Conservation (phyloP, 2,888 invertebrate genomes). For the Meghimatium bilineatum region DNA sequence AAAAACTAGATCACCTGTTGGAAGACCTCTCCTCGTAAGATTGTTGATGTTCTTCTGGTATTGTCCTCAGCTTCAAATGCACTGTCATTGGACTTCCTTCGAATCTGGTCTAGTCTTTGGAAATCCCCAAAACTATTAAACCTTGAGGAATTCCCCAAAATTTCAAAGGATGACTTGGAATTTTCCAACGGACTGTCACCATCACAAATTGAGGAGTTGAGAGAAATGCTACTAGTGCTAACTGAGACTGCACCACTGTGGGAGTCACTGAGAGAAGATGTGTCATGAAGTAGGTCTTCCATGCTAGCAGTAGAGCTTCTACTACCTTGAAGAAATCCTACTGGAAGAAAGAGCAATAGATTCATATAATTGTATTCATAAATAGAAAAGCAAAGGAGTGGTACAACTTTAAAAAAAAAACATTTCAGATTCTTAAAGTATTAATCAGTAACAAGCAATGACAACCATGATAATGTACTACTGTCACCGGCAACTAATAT, state of each 20-base stretch:
- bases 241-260: slow-evolving; percentile 25
- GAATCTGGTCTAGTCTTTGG: background rate
- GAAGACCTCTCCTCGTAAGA: slow-evolving; percentile 56
- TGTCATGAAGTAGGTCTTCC: slow-evolving; percentile 63
- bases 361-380: too few species aligned
- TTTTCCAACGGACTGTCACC: slow-evolving; percentile 34
- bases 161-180: slow-evolving; percentile 19
- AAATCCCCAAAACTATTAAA: slow-evolving; percentile 30
- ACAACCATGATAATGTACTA: too few species aligned
- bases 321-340: slow-evolving; percentile 58
- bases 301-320: slow-evolving; percentile 71
- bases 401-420: too few species aligned
- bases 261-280: slow-evolving; percentile 22
- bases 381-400: too few species aligned
- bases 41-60: slow-evolving; percentile 48
- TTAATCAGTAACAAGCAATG: too few species aligned
- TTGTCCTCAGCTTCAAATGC: slow-evolving; percentile 18
- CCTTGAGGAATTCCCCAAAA: background rate
- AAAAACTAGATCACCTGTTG: slow-evolving; percentile 55
- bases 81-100: background rate
- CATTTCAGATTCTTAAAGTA: too few species aligned
- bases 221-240: slow-evolving; percentile 34
- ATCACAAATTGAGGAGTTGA: slow-evolving; percentile 23
- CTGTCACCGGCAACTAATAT: too few species aligned
- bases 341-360: background rate